A percentile compares a stretch with the other conserved stretches of the same genome.
Conservation (phyloP, 1,140 invertebrate genomes). For the Pogonognathellus flavescens region DNA sequence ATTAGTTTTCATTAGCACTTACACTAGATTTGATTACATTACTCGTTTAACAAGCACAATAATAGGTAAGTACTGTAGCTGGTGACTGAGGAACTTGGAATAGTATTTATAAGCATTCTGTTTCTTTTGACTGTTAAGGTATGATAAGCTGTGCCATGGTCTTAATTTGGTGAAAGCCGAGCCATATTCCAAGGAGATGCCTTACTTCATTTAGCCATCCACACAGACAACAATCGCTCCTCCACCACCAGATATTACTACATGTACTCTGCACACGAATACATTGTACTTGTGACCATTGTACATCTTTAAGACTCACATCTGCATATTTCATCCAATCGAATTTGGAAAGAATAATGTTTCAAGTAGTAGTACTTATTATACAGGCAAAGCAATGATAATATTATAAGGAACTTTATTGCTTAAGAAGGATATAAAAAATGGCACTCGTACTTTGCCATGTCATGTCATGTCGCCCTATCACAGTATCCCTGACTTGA, state of each 20-base stretch:
- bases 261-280: too few species aligned
- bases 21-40: conserved; percentile 18
- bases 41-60: not conserved
- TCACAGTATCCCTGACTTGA: not conserved
- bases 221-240: conserved; percentile 4
- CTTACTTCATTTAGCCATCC: conserved; percentile 4
- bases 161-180: conserved; percentile 54
- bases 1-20: not conserved
- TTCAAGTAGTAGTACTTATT: not conserved
- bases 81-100: not conserved
- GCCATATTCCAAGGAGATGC: conserved; percentile 32
- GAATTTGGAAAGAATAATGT: conserved; percentile 7
- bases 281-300: not conserved
- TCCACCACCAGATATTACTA: not conserved
- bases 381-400: not conserved
- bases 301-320: not conserved
- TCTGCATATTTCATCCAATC: conserved; percentile 20
- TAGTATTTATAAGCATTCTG: not conserved
- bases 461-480: conserved; percentile 35
- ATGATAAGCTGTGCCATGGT: conserved; percentile 40
- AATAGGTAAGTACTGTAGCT: not conserved
- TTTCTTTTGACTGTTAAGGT: conserved; percentile 22
- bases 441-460: conserved; percentile 30
- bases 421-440: not conserved
- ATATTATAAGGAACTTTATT: not conserved